Evolutionary conservation across 2,797 vertebrate species (phyloP).

Genomic region (Hyperoplus immaculatus): DNA sequence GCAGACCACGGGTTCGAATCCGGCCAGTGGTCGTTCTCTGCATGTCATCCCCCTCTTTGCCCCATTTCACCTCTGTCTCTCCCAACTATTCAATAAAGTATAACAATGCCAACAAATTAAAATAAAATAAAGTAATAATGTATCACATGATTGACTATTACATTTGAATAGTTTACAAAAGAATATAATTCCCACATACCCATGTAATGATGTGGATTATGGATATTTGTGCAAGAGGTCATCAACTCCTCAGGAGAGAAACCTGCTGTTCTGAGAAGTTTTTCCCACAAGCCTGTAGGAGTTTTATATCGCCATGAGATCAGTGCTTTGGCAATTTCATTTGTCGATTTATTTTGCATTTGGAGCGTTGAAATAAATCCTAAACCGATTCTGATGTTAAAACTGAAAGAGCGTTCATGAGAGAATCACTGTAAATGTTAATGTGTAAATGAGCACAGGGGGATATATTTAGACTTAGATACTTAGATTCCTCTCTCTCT

Average conservation of each 20-base stretch:
- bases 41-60: no score
- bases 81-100: no score
- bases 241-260: slow-evolving; percentile 45
- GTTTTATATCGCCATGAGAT: slow-evolving; percentile 40
- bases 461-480: slow-evolving; percentile 47
- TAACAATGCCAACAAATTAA: no score
- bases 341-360: slow-evolving; percentile 52
- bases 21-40: no score
- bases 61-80: no score
- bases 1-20: no score
- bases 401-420: slow-evolving; percentile 49
- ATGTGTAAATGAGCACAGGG: slow-evolving; percentile 53
- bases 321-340: slow-evolving; percentile 58
- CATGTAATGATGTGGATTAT: slow-evolving; percentile 19
- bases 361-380: slow-evolving; percentile 48
- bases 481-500: slow-evolving; percentile 29
- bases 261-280: slow-evolving; percentile 40
- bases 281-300: slow-evolving; percentile 48
- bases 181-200: slow-evolving; percentile 1
- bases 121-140: no score
- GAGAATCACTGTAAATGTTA: slow-evolving; percentile 65
- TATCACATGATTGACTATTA: neutral
- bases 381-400: slow-evolving; percentile 62
- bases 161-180: neutral
- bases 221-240: slow-evolving; percentile 47